Percentiles rank a stretch among this genome's conserved stretches.
Conservation (phyloP, 2,113 vertebrate genomes). For the Dromiciops gliroides region DNA sequence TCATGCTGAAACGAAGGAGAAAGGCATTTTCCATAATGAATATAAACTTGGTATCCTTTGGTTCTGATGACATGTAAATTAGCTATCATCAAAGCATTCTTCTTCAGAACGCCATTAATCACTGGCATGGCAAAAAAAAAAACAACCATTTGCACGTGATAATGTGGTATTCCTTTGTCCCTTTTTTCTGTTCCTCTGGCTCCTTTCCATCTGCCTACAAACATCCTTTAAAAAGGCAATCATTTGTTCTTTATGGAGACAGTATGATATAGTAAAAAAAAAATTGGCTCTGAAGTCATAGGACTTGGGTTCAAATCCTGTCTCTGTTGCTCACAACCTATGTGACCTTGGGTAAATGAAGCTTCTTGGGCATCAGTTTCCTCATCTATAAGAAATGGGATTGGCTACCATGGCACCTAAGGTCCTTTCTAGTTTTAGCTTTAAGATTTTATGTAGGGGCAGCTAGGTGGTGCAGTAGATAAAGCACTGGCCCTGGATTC, state of each 20-base stretch:
- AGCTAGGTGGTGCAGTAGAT: no score
- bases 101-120: background rate
- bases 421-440: no score
- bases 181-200: background rate
- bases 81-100: conserved; percentile 1
- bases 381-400: no score
- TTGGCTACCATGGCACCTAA: no score
- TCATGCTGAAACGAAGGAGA: background rate
- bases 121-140: background rate
- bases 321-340: background rate
- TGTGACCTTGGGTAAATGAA: background rate
- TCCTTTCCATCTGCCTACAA: background rate
- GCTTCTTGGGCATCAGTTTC: background rate
- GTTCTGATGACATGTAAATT: background rate
- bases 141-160: background rate
- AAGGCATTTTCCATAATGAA: background rate
- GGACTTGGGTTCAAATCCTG: background rate
- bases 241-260: background rate
- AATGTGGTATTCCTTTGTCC: background rate
- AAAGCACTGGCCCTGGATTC: no score
- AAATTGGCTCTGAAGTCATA: background rate
- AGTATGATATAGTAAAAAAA: background rate
- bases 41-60: background rate
- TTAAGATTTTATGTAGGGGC: no score
- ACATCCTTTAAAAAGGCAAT: background rate